These are phyloP conservation scores for Anguilla rostrata DNA, from an alignment of 2,113 vertebrate genomes.

Conservation along the genomic window DNA sequence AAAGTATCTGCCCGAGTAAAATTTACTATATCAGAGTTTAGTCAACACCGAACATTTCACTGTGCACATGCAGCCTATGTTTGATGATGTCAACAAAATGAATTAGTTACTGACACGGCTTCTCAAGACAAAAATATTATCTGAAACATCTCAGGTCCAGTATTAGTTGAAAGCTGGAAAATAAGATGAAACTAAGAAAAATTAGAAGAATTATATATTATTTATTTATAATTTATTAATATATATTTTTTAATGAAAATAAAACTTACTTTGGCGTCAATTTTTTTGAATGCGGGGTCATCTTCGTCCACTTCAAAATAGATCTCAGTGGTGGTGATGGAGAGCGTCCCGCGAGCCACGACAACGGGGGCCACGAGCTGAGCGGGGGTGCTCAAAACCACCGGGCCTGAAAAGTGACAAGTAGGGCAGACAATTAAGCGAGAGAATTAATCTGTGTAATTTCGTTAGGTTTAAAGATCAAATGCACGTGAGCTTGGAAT, in stretches of 20 bases:
- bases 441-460: neutral
- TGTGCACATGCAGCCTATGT: too few relatives aligned
- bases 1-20: too few relatives aligned
- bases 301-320: conserved; percentile 98
- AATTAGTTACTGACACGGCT: too few relatives aligned
- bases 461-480: neutral
- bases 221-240: too few relatives aligned
- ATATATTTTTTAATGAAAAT: neutral
- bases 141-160: too few relatives aligned
- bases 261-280: conserved; percentile 87
- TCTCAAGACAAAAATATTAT: too few relatives aligned
- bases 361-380: conserved; percentile 91
- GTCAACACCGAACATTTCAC: neutral
- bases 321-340: conserved; percentile 95
- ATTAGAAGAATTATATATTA: neutral
- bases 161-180: neutral
- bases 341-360: conserved; percentile 91
- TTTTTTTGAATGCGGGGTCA: conserved; percentile 86
- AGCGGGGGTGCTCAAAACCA: conserved; percentile 91
- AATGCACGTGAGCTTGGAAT: neutral
- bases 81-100: too few relatives aligned
- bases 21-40: too few relatives aligned
- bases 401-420: conserved; percentile 80
- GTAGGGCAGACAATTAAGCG: neutral
- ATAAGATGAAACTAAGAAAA: neutral